These are phyloP conservation scores for Crepidodera aurea DNA, from an alignment of 2,888 invertebrate species.

Conservation along the genomic window DNA sequence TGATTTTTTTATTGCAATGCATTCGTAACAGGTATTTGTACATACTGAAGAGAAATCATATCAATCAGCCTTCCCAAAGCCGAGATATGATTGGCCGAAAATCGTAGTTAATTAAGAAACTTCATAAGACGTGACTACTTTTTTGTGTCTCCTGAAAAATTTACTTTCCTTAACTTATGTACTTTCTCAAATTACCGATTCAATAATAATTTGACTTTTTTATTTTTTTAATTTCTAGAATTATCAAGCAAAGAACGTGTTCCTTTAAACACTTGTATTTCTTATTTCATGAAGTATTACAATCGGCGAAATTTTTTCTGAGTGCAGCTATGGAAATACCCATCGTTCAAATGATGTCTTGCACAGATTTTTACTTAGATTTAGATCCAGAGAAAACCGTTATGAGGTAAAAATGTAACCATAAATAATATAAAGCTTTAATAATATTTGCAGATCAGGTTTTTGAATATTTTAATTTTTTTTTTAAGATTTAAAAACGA, in stretches of 20 bases:
- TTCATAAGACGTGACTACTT: no score
- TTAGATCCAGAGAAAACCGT: slow-evolving; percentile 88
- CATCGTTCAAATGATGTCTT: slow-evolving; percentile 88
- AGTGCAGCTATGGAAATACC: slow-evolving; percentile 92
- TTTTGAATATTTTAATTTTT: not conserved
- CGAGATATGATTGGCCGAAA: no score
- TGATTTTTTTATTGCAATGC: no score
- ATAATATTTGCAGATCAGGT: no score
- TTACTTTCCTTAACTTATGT: no score
- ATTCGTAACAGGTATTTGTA: no score
- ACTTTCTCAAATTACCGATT: no score
- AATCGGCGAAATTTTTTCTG: slow-evolving; percentile 91
- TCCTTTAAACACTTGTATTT: slow-evolving; percentile 88
- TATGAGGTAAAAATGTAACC: slow-evolving; percentile 65
- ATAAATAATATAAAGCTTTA: not conserved
- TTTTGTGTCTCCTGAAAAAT: no score
- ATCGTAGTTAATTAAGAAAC: no score
- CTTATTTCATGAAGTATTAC: slow-evolving; percentile 87
- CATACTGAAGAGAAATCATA: no score
- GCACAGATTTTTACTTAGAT: slow-evolving; percentile 91
- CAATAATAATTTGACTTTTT: no score
- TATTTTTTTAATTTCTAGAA: slow-evolving; percentile 62
- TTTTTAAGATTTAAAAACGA: slow-evolving; percentile 46
- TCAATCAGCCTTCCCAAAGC: no score
- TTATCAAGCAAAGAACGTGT: slow-evolving; percentile 85